A percentile compares a stretch with the other conserved stretches of the same genome.
These are phyloP conservation scores for Molossus molossus DNA, from an alignment of 2,797 vertebrate species.

Conservation along the genomic window DNA sequence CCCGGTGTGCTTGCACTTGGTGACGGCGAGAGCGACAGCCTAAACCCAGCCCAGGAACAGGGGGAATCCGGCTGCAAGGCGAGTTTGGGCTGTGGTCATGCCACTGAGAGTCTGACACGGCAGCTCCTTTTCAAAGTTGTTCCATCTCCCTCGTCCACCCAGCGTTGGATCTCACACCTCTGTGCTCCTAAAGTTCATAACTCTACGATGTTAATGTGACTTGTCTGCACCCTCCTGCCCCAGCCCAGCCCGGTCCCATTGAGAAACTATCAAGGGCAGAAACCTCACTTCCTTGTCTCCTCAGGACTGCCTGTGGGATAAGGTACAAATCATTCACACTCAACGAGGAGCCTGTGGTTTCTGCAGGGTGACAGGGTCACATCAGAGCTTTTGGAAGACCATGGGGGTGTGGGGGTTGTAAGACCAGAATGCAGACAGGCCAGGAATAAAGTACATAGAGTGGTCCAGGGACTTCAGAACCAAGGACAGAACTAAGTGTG, in stretches of 20 bases:
- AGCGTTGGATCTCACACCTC: neutral
- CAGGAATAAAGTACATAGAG: neutral
- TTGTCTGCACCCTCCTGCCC: neutral
- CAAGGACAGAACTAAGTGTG: neutral
- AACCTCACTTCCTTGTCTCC: neutral
- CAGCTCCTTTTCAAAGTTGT: neutral
- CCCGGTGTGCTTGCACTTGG: rapidly evolving
- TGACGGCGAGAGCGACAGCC: rapidly evolving
- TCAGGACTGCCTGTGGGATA: neutral
- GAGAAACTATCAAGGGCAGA: neutral
- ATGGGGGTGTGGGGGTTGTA: rapidly evolving
- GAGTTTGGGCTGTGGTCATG: neutral
- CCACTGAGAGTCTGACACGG: neutral
- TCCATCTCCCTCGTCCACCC: neutral
- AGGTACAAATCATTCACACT: neutral
- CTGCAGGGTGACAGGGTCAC: neutral
- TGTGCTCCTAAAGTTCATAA: neutral
- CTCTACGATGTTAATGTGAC: rapidly evolving
- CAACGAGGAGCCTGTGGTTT: neutral
- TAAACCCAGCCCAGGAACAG: rapidly evolving
- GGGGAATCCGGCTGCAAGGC: neutral
- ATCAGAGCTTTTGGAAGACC: neutral
- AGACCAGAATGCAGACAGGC: neutral
- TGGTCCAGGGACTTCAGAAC: neutral
- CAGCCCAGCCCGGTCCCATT: neutral